Conservation (phyloP, 2,113 vertebrate species). For the Micronisus gabar region DNA sequence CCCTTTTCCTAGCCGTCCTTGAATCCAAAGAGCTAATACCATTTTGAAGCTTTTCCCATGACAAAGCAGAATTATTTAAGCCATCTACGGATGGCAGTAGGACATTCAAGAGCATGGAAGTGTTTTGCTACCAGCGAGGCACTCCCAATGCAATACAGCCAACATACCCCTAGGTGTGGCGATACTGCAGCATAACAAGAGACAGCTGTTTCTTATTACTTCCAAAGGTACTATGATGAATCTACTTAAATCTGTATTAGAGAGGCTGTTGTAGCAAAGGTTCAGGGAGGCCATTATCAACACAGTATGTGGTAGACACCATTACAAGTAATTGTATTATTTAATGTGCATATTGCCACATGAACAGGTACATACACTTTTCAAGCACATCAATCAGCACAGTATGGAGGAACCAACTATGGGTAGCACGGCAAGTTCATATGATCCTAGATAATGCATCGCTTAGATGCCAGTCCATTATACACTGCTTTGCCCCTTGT, state of each 20-base stretch:
- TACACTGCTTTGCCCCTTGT: background rate
- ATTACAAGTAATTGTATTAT: background rate
- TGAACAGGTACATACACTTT: background rate
- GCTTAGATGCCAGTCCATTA: background rate
- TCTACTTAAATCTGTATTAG: background rate
- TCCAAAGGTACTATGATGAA: background rate
- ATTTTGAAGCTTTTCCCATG: constrained; percentile 6
- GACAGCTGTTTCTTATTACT: background rate
- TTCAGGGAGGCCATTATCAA: background rate
- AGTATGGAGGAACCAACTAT: background rate
- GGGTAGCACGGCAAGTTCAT: background rate
- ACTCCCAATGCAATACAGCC: background rate
- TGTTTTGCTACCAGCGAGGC: background rate
- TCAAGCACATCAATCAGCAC: background rate
- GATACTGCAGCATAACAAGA: background rate
- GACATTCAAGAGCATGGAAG: background rate
- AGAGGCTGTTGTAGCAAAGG: background rate
- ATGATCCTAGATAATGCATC: background rate
- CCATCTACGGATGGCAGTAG: background rate
- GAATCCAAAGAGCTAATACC: background rate
- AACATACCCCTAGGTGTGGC: background rate
- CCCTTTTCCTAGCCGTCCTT: background rate
- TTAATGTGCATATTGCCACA: background rate
- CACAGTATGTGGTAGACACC: background rate
- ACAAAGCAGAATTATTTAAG: constrained; percentile 45